These are phyloP conservation scores for Apocrypta bakeri DNA, from an alignment of 1,140 invertebrate genomes.

Conservation along the genomic window DNA sequence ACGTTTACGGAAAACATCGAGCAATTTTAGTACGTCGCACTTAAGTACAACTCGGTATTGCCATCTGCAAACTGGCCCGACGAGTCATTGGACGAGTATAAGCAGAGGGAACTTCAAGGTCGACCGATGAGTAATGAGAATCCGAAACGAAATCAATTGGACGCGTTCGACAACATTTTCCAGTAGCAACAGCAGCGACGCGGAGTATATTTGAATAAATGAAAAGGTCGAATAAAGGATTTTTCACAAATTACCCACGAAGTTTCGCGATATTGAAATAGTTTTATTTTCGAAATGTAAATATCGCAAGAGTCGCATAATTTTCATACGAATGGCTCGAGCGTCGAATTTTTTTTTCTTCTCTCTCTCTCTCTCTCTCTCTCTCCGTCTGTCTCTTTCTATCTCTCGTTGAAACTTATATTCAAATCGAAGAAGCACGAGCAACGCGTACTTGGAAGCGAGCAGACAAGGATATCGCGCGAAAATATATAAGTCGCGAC, in stretches of 20 bases:
- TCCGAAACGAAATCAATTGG: conserved; percentile 39
- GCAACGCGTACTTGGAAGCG: too few relatives aligned
- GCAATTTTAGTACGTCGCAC: background rate
- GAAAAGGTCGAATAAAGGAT: background rate
- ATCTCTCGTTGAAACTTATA: too few relatives aligned
- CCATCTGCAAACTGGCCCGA: conserved; percentile 30
- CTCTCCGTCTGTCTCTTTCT: too few relatives aligned
- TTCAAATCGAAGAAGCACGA: too few relatives aligned
- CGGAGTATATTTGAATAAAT: background rate
- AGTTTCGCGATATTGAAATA: too few relatives aligned
- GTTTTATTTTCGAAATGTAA: too few relatives aligned
- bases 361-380: too few relatives aligned
- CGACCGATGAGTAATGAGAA: conserved; percentile 36
- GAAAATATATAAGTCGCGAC: background rate
- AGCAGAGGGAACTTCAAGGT: conserved; percentile 30
- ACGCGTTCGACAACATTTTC: conserved; percentile 28
- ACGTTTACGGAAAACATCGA: too few relatives aligned
- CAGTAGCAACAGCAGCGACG: background rate
- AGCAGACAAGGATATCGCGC: background rate
- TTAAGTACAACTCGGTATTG: background rate
- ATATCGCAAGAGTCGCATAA: too few relatives aligned
- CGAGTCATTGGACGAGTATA: conserved; percentile 1
- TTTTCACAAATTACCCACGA: background rate
- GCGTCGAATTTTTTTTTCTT: too few relatives aligned
- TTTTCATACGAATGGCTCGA: too few relatives aligned